These are phyloP conservation scores for Drosophila borborema DNA, from an alignment of 2,888 invertebrate species.

Conservation along the genomic window DNA sequence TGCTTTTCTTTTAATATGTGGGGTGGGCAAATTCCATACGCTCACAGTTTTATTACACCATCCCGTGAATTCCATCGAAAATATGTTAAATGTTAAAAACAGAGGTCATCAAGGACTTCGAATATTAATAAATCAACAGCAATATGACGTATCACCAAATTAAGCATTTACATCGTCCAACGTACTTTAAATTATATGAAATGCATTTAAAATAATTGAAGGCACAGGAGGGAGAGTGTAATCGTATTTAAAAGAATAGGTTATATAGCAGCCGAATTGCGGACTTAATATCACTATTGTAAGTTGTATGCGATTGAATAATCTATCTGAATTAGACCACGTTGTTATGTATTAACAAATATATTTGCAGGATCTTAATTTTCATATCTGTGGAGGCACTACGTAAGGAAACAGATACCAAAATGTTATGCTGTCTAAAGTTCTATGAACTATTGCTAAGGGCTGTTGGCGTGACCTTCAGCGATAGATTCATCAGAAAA, in stretches of 20 bases:
- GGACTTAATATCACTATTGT: conserved; percentile 20
- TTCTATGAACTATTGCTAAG: conserved; percentile 10
- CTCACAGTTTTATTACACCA: background rate
- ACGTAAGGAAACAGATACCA: conserved; percentile 8
- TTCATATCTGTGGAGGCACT: background rate
- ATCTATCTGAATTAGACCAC: background rate
- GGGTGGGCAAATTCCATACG: background rate
- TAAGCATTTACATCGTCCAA: background rate
- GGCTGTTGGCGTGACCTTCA: background rate
- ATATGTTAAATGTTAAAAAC: background rate
- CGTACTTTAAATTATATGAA: background rate
- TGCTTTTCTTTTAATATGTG: background rate
- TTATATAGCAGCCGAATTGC: conserved; percentile 1
- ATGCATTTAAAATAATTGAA: background rate
- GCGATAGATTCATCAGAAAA: conserved; percentile 1
- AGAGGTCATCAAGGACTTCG: background rate
- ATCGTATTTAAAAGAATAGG: conserved; percentile 3
- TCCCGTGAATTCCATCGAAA: background rate
- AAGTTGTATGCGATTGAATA: conserved; percentile 17
- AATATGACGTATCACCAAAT: background rate
- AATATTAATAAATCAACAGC: background rate
- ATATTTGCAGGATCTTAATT: conserved; percentile 32
- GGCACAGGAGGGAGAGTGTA: background rate
- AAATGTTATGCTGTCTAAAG: background rate
- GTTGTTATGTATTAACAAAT: conserved; percentile 7